Evolutionary conservation across 2,113 vertebrate genomes (phyloP), one percentile per base, ranked within the genome.

Genomic region (Passerina amoena): DNA sequence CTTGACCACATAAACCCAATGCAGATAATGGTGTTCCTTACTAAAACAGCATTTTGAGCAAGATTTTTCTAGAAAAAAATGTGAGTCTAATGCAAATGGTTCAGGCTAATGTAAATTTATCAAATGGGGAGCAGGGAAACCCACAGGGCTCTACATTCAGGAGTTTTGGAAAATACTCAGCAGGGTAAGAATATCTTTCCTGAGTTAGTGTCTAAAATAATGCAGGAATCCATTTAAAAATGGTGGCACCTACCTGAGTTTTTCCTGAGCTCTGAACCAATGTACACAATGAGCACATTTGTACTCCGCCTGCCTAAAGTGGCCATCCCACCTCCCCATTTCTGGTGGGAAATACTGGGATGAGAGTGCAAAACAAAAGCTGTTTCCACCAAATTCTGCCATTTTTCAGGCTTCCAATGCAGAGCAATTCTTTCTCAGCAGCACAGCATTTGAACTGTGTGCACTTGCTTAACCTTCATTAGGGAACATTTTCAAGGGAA

Each of bases 381-480:
- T 53, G 5, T 22, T 90, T 64, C n/a, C 48, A 45, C 22, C 19
- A 48, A 44, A 31, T 18, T 1, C 27, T 85, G 28, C 19, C 38
- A 25, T n/a, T 80, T 86, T 82, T 45, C 47, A 87, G 37, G 38
- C 9, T 35, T 57, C 1, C 14, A 44, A 1, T 5, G 6, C 15
- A 68, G 11, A 77, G 11, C 4, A 50, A 5, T 42, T 71, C 27
- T 79, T 48, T 20, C 17, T 85, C 53, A 65, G 8, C 25, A 25
- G 1, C 2, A 2, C 14, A 42, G 8, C 10, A 20, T 5, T 15
- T 8, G 3, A 82, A 54, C 18, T 27, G 7, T 3, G 3, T 2
- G 2, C 25, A 22, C 17, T 16, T 69, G 8, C 6, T 35, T 76
- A 50, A 25, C 12, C 1, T 79, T 61, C 3, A 1, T 37, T 20